Percentiles rank a stretch among this genome's conserved stretches.
phyloP scores from a whole-genome alignment of 2,888 invertebrate species.

The Protodeltote pygarga region DNA sequence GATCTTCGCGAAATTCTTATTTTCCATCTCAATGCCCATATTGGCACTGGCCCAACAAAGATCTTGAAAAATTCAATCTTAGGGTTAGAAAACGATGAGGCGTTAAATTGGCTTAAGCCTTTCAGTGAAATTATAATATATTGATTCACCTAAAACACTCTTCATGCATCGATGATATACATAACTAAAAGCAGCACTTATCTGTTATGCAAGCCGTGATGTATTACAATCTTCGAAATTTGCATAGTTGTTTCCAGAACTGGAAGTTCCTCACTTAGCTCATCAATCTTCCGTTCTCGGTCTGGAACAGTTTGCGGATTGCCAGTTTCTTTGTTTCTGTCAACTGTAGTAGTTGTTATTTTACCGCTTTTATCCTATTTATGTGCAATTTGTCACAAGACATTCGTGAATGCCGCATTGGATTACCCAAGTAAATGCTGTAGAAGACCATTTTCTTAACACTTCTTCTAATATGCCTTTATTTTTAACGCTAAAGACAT shows the following conservation, averaged over 20 bases:
- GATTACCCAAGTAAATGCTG: conserved; percentile 48
- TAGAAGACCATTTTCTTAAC: conserved; percentile 54
- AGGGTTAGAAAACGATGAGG: conserved; percentile 20
- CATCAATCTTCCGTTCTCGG: conserved; percentile 31
- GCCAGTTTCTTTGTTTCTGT: conserved; percentile 64
- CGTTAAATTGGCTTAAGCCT: conserved; percentile 22
- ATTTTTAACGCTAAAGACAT: conserved; percentile 28
- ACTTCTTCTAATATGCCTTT: conserved; percentile 25
- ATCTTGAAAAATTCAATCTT: conserved; percentile 51
- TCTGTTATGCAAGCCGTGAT: conserved; percentile 20
- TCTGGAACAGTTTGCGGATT: conserved; percentile 52
- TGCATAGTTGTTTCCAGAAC: conserved; percentile 20
- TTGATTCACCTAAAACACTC: neutral
- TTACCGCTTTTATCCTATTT: conserved; percentile 60
- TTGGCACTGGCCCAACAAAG: conserved; percentile 52
- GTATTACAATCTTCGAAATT: conserved; percentile 27
- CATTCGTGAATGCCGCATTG: conserved; percentile 51
- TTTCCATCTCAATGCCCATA: conserved; percentile 30
- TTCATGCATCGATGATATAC: no score
- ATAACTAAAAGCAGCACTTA: conserved; percentile 2
- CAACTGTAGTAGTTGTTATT: conserved; percentile 59
- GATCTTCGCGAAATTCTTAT: conserved; percentile 29
- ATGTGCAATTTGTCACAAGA: conserved; percentile 63
- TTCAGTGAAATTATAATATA: conserved; percentile 16
- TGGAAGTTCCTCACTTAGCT: conserved; percentile 21